phyloP scores from a whole-genome alignment of 1,140 invertebrate species.

The Homalodisca vitripennis region DNA sequence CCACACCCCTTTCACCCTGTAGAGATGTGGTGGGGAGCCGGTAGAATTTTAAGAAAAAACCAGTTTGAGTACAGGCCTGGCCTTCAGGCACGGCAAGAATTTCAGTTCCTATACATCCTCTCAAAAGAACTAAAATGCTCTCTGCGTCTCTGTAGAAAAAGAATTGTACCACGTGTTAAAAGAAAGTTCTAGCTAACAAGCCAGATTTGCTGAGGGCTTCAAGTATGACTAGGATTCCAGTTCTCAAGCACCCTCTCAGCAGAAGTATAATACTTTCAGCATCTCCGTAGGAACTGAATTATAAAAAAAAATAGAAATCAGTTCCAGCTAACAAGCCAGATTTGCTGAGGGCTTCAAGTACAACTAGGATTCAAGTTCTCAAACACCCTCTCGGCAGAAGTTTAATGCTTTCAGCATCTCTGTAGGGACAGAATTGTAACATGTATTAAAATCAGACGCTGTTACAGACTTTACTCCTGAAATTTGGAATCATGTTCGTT shows the following conservation, averaged over 20 bases:
- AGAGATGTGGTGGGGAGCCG: too few species aligned
- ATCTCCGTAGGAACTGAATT: slow-evolving; percentile 51
- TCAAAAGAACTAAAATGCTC: too few species aligned
- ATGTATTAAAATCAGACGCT: too few species aligned
- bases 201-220: slow-evolving; percentile 70
- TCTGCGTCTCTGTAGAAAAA: too few species aligned
- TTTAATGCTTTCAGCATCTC: slow-evolving; percentile 64
- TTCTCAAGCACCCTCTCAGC: slow-evolving; percentile 72
- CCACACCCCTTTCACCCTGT: not conserved
- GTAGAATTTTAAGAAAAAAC: not conserved
- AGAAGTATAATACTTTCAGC: slow-evolving; percentile 65
- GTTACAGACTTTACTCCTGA: too few species aligned
- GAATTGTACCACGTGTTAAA: too few species aligned
- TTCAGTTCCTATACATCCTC: too few species aligned
- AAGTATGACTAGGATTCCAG: slow-evolving; percentile 80
- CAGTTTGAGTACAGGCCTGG: not conserved
- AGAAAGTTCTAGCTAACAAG: slow-evolving; percentile 57
- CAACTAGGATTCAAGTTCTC: slow-evolving; percentile 76
- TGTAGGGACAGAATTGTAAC: slow-evolving; percentile 40
- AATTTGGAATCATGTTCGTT: too few species aligned
- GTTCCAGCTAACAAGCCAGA: slow-evolving; percentile 51
- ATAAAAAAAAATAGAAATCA: not conserved
- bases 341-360: slow-evolving; percentile 72
- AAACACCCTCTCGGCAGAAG: slow-evolving; percentile 71
- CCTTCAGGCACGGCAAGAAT: too few species aligned